Base-by-base conservation (phyloP, 2,888 invertebrate genomes). In the Tricholauxania praeusta region DNA sequence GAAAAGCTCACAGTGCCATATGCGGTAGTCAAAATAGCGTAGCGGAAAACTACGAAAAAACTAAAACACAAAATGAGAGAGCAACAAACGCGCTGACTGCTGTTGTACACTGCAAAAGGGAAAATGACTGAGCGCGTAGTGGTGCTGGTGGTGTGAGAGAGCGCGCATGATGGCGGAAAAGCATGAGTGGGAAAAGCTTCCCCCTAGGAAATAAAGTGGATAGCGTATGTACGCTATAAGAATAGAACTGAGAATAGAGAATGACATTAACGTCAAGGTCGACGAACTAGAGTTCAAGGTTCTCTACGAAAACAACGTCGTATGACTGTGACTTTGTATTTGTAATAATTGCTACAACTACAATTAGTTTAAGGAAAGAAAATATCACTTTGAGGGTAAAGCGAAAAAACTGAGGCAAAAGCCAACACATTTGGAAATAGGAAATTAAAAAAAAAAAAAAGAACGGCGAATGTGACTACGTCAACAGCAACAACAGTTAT, bases 261-360 rank as follows among this genome's bases (percentile, higher is more conserved):
- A 49, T 85, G 84, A 83, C 83, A 84, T 83, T 83, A 80, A 80
- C 80, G 76, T 82, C 87, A 87, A 87, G 87, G 86, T 86, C 86
- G 87, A 84, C 86, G 86, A 87, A 85, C 84, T 80, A 84, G 84
- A 86, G 87, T 87, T 87, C 87, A 87, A 87, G 86, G 87, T 83
- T 84, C 77, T 39, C 3, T 66, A n/a, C 39, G 10, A 39, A 39
- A 39, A 39, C 39, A 39, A 39, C 28, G n/a, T 10, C 8, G 53
- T 59, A 59, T 59, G 39, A 47, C 28, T n/a, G 14, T 17, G 32
- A 39, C 12, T 6, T 14, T 39, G 39, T 39, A 39, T 39, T 39
- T 8, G 39, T 39, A 39, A 39, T 39, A 39, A 39, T 7, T 39
- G 39, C 39, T 63, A 60, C n/a, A 10, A 28, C 39, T 10, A 39